Conservation (phyloP, 2,113 vertebrate species). For the Euleptes europaea region DNA sequence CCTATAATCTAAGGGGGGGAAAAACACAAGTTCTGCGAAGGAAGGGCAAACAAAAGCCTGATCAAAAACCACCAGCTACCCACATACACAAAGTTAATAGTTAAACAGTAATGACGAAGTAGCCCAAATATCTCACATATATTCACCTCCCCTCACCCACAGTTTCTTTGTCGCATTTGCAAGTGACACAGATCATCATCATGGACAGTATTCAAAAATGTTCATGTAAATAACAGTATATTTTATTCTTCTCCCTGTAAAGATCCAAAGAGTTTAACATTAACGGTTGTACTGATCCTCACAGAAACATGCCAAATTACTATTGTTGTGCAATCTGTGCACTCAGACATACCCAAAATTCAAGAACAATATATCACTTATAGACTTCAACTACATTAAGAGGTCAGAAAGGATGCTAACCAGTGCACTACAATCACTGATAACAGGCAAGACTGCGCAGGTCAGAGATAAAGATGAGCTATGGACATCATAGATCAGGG, state of each 20-base stretch:
- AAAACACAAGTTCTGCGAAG: constrained; percentile 56
- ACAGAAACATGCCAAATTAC: too few relatives aligned
- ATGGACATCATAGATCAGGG: too few relatives aligned
- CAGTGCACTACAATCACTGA: too few relatives aligned
- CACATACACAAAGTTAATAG: background rate
- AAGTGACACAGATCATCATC: background rate
- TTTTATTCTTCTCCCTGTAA: background rate
- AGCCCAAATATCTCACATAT: background rate
- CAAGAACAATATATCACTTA: background rate
- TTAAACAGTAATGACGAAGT: background rate
- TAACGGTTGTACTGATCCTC: background rate
- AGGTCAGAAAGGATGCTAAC: background rate
- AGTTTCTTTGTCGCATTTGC: background rate
- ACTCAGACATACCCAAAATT: too few relatives aligned
- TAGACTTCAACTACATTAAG: background rate
- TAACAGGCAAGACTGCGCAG: too few relatives aligned
- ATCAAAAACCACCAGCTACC: background rate
- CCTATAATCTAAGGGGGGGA: constrained; percentile 87
- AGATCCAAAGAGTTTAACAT: background rate
- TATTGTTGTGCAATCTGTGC: background rate
- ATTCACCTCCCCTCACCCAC: background rate
- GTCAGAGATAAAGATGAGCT: background rate
- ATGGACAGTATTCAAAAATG: background rate
- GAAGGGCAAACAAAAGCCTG: constrained; percentile 25
- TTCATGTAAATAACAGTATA: background rate